Percentiles rank a stretch among this genome's conserved stretches.
Conservation (phyloP, 2,797 vertebrate genomes). For the Sebastes vulpes region DNA sequence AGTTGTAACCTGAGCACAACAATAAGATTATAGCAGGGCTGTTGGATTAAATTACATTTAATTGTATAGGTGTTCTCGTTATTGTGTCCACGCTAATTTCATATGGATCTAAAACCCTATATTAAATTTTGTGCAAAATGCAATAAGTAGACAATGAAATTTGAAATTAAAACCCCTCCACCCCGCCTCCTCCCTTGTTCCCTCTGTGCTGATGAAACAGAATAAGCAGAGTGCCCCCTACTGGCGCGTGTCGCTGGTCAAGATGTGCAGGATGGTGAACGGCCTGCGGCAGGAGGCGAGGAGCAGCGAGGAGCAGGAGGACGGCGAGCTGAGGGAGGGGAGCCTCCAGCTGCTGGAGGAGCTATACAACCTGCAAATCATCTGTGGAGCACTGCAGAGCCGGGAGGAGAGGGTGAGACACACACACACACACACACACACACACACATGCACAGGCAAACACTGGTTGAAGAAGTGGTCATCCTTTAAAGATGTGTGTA, state of each 20-base stretch:
- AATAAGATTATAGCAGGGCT: not conserved
- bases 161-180: not conserved
- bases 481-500: not conserved
- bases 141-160: not conserved
- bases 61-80: not conserved
- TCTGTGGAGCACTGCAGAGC: constrained; percentile 91
- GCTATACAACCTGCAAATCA: constrained; percentile 89
- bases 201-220: constrained; percentile 80
- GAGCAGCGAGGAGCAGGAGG: constrained; percentile 85
- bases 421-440: not conserved
- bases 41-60: not conserved
- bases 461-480: not conserved
- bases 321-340: constrained; percentile 76
- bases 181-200: too few relatives aligned
- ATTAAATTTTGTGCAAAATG: not conserved
- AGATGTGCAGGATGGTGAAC: constrained; percentile 89
- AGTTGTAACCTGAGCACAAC: not conserved
- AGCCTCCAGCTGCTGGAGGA: constrained; percentile 88
- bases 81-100: not conserved
- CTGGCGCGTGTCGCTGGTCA: constrained; percentile 91
- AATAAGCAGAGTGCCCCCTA: constrained; percentile 89
- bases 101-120: not conserved
- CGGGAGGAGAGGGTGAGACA: constrained; percentile 87
- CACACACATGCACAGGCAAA: not conserved
- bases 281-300: constrained; percentile 83